A percentile compares a stretch with the other conserved stretches of the same genome.
Evolutionary conservation across 2,888 invertebrate genomes (phyloP).

Genomic region (Crioceris asparagi): DNA sequence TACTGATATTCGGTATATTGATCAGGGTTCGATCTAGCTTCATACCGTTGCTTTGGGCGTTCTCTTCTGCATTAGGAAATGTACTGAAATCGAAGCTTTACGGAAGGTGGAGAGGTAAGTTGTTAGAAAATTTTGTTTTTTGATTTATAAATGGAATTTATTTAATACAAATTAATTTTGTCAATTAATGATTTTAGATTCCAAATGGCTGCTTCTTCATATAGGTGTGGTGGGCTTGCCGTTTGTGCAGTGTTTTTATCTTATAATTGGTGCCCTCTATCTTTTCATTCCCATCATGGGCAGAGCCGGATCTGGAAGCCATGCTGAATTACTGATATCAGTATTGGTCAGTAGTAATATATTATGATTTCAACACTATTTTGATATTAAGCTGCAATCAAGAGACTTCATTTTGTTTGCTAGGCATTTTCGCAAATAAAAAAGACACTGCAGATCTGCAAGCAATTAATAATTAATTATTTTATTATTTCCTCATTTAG

Average conservation of each 20-base stretch:
- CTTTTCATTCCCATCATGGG: slow-evolving; percentile 77
- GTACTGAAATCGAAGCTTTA: slow-evolving; percentile 42
- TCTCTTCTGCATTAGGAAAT: slow-evolving; percentile 48
- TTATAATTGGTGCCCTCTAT: slow-evolving; percentile 56
- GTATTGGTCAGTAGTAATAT: slow-evolving; percentile 35
- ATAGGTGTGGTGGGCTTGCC: slow-evolving; percentile 48
- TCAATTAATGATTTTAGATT: slow-evolving; percentile 35
- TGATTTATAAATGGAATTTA: no score
- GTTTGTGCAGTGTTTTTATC: slow-evolving; percentile 57
- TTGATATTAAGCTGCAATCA: no score
- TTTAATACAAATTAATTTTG: slow-evolving; percentile 4
- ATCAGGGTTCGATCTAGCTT: slow-evolving; percentile 57
- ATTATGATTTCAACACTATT: no score
- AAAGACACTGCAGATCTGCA: no score
- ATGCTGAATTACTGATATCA: slow-evolving; percentile 59
- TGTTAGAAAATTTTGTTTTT: no score
- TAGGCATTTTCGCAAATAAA: no score
- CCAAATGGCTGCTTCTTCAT: slow-evolving; percentile 45
- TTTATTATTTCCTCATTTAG: no score
- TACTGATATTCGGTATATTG: slow-evolving; percentile 44
- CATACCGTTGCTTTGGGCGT: slow-evolving; percentile 53
- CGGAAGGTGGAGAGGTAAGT: slow-evolving; percentile 42
- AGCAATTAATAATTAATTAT: no score
- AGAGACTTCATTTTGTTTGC: no score
- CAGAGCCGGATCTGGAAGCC: slow-evolving; percentile 56